Evolutionary conservation across 2,888 invertebrate genomes (phyloP).

Genomic region (Amphimallon solstitiale): DNA sequence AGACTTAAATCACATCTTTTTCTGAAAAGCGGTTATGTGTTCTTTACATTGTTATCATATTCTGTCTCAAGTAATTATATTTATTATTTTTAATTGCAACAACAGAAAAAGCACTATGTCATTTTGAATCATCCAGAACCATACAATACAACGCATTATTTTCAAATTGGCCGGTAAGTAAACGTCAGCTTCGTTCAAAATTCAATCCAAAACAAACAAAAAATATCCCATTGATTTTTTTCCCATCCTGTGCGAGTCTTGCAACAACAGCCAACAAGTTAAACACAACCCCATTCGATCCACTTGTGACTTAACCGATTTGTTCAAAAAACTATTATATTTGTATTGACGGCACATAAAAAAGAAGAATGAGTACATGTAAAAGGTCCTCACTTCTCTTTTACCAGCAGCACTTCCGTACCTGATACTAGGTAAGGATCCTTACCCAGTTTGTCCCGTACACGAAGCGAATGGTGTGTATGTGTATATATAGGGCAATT

Average conservation of each 20-base stretch:
- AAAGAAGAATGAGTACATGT: conserved; percentile 34
- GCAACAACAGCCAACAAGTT: conserved; percentile 47
- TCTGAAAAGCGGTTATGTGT: no score
- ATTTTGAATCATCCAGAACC: neutral
- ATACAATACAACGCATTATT: neutral
- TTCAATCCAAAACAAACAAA: conserved; percentile 34
- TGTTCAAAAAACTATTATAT: conserved; percentile 61
- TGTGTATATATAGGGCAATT: neutral
- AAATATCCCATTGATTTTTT: conserved; percentile 34
- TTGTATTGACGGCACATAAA: conserved; percentile 53
- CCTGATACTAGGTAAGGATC: conserved; percentile 35
- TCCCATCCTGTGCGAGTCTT: conserved; percentile 31
- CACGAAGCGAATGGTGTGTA: neutral
- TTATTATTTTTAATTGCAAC: no score
- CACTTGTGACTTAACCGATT: conserved; percentile 61
- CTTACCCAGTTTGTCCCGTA: neutral
- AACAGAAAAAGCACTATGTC: no score
- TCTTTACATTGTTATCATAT: no score
- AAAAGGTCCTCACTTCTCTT: conserved; percentile 52
- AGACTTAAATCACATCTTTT: no score
- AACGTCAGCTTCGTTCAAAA: conserved; percentile 21
- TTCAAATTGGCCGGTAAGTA: conserved; percentile 14
- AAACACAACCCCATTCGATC: conserved; percentile 55
- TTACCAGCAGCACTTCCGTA: conserved; percentile 42
- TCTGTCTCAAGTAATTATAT: no score